These are phyloP conservation scores for Periophthalmus modestus DNA, from an alignment of 2,113 vertebrate species.

Conservation along the genomic window DNA sequence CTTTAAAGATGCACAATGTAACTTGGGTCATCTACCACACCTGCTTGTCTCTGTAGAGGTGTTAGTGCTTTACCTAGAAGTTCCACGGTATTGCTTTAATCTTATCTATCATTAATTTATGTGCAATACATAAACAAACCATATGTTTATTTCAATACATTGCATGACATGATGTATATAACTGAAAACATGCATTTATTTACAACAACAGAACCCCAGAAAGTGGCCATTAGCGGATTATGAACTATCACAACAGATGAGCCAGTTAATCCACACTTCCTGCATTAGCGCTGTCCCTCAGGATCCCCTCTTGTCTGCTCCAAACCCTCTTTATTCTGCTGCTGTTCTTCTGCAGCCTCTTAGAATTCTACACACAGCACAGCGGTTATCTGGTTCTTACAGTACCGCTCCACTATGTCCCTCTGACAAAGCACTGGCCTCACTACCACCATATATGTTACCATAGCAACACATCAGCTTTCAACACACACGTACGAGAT, in stretches of 20 bases:
- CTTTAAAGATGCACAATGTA: no score
- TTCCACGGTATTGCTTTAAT: no score
- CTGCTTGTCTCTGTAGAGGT: no score
- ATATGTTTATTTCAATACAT: background rate
- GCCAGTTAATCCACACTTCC: background rate
- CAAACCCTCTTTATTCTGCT: conserved; percentile 2
- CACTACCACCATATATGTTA: conserved; percentile 56
- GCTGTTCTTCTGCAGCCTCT: background rate
- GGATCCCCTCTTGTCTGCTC: background rate
- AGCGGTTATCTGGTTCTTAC: background rate
- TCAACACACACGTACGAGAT: conserved; percentile 13
- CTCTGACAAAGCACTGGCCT: conserved; percentile 18
- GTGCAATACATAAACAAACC: background rate
- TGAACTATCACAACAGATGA: background rate
- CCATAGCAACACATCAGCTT: conserved; percentile 74
- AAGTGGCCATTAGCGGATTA: background rate
- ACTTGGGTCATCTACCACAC: no score
- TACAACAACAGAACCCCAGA: background rate
- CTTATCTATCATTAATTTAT: no score
- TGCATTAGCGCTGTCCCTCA: background rate
- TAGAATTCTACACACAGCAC: conserved; percentile 20
- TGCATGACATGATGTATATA: background rate
- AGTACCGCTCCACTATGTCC: conserved; percentile 13
- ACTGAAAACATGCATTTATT: background rate
- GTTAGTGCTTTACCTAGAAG: no score